phyloP scores from a whole-genome alignment of 2,797 vertebrate species.

The Myripristis murdjan region DNA sequence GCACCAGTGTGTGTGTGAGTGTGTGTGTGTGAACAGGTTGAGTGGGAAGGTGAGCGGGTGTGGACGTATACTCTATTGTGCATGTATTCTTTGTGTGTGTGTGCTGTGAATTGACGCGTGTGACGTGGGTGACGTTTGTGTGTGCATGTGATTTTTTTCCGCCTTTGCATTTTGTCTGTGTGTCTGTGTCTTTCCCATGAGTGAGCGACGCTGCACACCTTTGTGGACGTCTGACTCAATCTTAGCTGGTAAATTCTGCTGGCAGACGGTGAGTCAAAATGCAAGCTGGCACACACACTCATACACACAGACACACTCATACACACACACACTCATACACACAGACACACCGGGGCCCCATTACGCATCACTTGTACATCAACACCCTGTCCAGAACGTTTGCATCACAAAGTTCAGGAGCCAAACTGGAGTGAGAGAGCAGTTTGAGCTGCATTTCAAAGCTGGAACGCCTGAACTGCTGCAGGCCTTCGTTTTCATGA shows the following conservation, averaged over 20 bases:
- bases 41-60: background rate
- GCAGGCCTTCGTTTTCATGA: too few relatives aligned
- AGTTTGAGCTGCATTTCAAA: too few relatives aligned
- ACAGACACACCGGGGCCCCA: background rate
- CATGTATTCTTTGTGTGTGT: constrained; percentile 8
- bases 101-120: constrained; percentile 6
- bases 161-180: background rate
- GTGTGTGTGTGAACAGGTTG: background rate
- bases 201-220: constrained; percentile 4
- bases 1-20: constrained; percentile 8
- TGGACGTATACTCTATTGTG: background rate
- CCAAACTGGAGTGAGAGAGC: background rate
- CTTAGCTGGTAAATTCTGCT: constrained; percentile 17
- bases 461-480: too few relatives aligned
- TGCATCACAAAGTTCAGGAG: constrained; percentile 12
- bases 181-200: background rate
- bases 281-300: too few relatives aligned
- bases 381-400: constrained; percentile 25
- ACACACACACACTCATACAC: too few relatives aligned
- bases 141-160: background rate
- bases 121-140: constrained; percentile 3
- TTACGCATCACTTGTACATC: background rate
- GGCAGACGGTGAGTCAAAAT: constrained; percentile 43
- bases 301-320: too few relatives aligned
- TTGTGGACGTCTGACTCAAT: constrained; percentile 31